Conservation (phyloP, 2,797 vertebrate species). For the Alcedo quadribrachys region DNA sequence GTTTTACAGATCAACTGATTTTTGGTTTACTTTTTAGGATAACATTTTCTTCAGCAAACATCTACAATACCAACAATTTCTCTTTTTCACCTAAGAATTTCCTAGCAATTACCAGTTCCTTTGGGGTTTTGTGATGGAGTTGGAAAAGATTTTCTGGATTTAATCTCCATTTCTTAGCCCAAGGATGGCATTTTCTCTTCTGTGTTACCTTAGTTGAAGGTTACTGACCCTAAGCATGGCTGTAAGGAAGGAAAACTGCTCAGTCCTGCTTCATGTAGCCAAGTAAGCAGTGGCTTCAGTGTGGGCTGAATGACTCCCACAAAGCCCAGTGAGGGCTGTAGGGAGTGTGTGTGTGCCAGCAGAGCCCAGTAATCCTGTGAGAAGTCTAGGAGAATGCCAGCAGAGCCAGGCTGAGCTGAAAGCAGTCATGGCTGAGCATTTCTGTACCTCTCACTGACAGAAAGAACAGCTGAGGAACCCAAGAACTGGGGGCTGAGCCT, state of each 20-base stretch:
- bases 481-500: background rate
- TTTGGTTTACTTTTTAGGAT: background rate
- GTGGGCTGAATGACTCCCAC: background rate
- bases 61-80: background rate
- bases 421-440: background rate
- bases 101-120: background rate
- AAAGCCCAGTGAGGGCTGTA: rapidly evolving
- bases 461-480: background rate
- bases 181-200: background rate
- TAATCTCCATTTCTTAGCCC: background rate
- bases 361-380: background rate
- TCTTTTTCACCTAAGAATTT: background rate
- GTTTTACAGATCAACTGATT: background rate
- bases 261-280: background rate
- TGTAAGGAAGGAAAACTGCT: background rate
- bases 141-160: background rate
- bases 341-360: background rate
- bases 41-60: background rate
- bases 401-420: background rate
- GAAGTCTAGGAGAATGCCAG: background rate
- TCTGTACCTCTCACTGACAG: background rate
- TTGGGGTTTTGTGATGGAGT: background rate
- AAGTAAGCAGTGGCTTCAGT: background rate
- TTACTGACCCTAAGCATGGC: background rate
- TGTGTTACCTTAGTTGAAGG: background rate